Conservation (phyloP, 2,888 invertebrate genomes). For the Ophioninae sp. region DNA sequence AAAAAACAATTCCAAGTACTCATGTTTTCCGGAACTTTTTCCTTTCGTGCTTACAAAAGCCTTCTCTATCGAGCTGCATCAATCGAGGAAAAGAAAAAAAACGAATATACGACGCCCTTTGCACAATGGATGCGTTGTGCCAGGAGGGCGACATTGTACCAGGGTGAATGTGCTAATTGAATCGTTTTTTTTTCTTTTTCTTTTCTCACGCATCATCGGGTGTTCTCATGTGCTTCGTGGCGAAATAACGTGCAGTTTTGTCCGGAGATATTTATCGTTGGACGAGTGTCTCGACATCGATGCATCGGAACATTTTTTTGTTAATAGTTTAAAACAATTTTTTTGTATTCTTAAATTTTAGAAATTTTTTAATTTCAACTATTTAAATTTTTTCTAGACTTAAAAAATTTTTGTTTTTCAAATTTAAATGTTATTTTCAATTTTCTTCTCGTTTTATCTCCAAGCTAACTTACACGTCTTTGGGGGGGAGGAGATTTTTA, state of each 20-base stretch:
- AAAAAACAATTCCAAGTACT: background rate
- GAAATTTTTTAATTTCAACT: no score
- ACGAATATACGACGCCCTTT: constrained; percentile 20
- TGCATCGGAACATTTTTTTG: background rate
- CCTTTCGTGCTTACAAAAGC: background rate
- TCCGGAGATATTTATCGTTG: constrained; percentile 17
- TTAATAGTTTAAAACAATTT: no score
- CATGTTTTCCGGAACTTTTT: background rate
- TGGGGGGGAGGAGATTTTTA: no score
- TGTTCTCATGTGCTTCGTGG: background rate
- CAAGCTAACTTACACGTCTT: no score
- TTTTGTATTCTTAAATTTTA: no score
- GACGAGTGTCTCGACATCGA: background rate
- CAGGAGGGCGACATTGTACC: background rate
- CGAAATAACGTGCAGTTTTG: constrained; percentile 17
- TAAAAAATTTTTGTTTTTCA: no score
- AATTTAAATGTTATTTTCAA: no score
- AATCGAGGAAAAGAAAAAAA: constrained; percentile 6
- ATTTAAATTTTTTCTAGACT: no score
- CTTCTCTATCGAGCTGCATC: background rate
- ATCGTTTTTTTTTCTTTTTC: background rate
- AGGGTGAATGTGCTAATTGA: constrained; percentile 20
- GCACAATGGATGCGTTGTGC: constrained; percentile 18
- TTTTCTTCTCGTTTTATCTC: no score
- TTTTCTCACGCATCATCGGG: constrained; percentile 12